A percentile compares a stretch with the other conserved stretches of the same genome.
Evolutionary conservation across 2,797 vertebrate species (phyloP).

Genomic region (Eospalax fontanierii): DNA sequence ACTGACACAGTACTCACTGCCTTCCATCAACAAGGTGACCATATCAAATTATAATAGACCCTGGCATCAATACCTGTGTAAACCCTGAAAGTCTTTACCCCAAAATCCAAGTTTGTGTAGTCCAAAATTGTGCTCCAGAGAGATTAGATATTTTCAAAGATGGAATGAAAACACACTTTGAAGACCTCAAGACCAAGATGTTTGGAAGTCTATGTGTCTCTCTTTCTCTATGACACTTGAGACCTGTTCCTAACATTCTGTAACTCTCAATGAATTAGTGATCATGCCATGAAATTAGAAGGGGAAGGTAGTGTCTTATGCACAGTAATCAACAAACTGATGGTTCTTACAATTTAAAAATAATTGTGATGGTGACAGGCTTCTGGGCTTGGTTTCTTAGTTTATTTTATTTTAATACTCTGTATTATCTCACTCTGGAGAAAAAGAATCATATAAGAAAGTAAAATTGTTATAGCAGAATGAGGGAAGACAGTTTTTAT

Average conservation of each 20-base stretch:
- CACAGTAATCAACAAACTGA: background rate
- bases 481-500: background rate
- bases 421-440: background rate
- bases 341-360: background rate
- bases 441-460: background rate
- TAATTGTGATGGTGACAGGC: background rate
- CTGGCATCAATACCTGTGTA: background rate
- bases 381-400: background rate
- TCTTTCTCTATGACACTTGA: background rate
- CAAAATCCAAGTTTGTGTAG: background rate
- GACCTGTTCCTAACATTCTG: background rate
- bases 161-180: background rate
- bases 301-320: background rate
- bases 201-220: background rate
- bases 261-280: background rate
- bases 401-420: conserved; percentile 4
- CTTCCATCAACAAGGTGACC: background rate
- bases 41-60: background rate
- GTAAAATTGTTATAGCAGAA: background rate
- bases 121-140: background rate
- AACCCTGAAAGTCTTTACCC: background rate
- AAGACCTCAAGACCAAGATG: background rate
- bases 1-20: background rate
- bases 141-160: background rate
- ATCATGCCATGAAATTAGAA: background rate